Evolutionary conservation across 2,113 vertebrate genomes (phyloP).

Genomic region (Acrocephalus arundinaceus): DNA sequence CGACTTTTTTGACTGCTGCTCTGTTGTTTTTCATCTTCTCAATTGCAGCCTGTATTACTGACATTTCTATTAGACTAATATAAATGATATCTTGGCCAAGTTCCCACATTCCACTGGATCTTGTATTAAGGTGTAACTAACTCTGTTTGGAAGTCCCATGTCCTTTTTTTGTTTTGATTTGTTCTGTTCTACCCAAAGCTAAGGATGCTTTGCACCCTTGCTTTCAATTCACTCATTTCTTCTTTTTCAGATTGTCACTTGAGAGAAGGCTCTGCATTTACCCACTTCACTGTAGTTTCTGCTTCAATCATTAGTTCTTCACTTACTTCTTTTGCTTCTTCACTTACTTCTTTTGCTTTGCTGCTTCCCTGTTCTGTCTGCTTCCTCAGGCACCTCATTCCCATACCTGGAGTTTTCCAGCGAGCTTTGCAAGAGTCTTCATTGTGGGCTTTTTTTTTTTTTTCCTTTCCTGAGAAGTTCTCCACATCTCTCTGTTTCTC

Average conservation of each 20-base stretch:
- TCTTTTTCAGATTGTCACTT: background rate
- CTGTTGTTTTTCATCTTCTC: background rate
- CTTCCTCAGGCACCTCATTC: background rate
- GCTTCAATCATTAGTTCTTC: background rate
- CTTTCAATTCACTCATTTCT: background rate
- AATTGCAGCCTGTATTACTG: background rate
- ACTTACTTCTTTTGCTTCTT: background rate
- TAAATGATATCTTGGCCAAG: background rate
- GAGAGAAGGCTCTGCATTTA: background rate
- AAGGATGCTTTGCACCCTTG: background rate
- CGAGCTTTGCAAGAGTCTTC: background rate
- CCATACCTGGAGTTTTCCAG: background rate
- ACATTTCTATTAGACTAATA: background rate
- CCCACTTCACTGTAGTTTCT: background rate
- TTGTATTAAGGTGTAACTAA: background rate
- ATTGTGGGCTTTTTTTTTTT: background rate
- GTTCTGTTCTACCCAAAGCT: background rate
- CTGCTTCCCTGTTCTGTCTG: background rate
- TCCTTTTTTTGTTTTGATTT: background rate
- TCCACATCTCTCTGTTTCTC: background rate
- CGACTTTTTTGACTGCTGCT: background rate
- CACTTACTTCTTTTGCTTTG: background rate
- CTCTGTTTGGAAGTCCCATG: background rate
- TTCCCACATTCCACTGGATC: background rate
- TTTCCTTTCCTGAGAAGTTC: background rate